Conservation (phyloP, 2,888 invertebrate species). For the Oxystoma pomonae region DNA sequence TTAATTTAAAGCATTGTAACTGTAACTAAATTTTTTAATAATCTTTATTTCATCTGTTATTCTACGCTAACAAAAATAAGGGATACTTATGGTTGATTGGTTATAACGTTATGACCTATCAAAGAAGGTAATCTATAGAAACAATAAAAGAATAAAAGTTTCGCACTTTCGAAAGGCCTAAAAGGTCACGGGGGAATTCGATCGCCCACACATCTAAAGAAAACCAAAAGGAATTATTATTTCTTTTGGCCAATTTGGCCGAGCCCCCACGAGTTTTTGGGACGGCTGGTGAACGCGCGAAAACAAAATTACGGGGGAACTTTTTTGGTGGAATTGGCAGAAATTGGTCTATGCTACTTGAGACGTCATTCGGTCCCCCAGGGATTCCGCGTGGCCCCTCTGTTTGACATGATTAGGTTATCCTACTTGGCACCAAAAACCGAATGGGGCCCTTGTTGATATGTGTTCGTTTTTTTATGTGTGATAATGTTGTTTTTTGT, state of each 20-base stretch:
- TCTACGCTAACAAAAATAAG: not conserved
- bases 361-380: slow-evolving; percentile 38
- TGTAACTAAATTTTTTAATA: too few species aligned
- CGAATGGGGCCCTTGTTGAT: slow-evolving; percentile 39
- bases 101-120: not conserved
- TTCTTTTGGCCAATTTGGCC: not conserved
- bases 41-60: too few species aligned
- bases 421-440: slow-evolving; percentile 27
- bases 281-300: slow-evolving; percentile 45
- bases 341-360: slow-evolving; percentile 53
- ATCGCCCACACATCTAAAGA: not conserved
- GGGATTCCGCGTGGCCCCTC: slow-evolving; percentile 44
- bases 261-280: not conserved
- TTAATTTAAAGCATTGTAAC: too few species aligned
- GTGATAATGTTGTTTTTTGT: too few species aligned
- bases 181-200: slow-evolving; percentile 1
- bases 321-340: slow-evolving; percentile 53
- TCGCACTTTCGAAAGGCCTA: not conserved
- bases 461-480: too few species aligned
- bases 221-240: slow-evolving; percentile 2
- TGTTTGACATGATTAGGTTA: slow-evolving; percentile 49
- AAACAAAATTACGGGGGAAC: slow-evolving; percentile 39
- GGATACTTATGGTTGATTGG: not conserved
- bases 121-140: not conserved
- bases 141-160: slow-evolving; percentile 6